A percentile compares a stretch with the other conserved stretches of the same genome.
phyloP scores from a whole-genome alignment of 2,797 vertebrate species.

The Oryzias sinensis region DNA sequence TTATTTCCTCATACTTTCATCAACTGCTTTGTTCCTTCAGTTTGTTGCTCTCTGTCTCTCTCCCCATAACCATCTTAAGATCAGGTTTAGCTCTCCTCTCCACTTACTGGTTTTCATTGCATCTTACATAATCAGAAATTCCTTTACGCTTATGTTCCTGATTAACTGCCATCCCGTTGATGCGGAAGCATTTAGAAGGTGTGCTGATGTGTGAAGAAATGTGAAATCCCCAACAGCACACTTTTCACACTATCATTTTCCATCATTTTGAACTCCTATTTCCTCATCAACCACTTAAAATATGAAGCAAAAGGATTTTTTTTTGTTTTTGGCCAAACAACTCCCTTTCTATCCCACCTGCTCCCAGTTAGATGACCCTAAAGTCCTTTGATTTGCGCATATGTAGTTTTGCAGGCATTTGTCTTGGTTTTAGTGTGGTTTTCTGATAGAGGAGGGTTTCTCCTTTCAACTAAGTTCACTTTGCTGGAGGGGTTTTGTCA shows the following conservation, averaged over 20 bases:
- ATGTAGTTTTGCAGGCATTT: too few relatives aligned
- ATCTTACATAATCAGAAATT: conserved; percentile 71
- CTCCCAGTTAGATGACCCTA: too few relatives aligned
- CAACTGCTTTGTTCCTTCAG: conserved; percentile 1
- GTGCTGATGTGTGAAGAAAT: background rate
- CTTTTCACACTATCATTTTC: background rate
- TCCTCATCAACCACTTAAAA: background rate
- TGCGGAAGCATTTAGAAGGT: conserved; percentile 10
- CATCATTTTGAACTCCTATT: background rate
- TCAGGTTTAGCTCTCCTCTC: conserved; percentile 37
- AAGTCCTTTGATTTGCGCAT: too few relatives aligned
- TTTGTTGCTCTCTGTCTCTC: conserved; percentile 30
- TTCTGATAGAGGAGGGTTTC: too few relatives aligned
- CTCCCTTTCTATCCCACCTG: too few relatives aligned
- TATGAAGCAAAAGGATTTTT: too few relatives aligned
- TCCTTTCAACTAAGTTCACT: too few relatives aligned
- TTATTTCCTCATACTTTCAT: background rate
- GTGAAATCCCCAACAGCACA: background rate
- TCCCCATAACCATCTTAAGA: conserved; percentile 37
- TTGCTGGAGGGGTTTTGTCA: too few relatives aligned
- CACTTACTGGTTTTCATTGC: conserved; percentile 39
- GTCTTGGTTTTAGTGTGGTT: too few relatives aligned
- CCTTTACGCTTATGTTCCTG: conserved; percentile 64
- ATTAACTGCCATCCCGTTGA: conserved; percentile 44
- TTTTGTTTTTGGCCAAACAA: too few relatives aligned